Conservation (phyloP, 2,113 vertebrate species). For the Equus przewalskii region DNA sequence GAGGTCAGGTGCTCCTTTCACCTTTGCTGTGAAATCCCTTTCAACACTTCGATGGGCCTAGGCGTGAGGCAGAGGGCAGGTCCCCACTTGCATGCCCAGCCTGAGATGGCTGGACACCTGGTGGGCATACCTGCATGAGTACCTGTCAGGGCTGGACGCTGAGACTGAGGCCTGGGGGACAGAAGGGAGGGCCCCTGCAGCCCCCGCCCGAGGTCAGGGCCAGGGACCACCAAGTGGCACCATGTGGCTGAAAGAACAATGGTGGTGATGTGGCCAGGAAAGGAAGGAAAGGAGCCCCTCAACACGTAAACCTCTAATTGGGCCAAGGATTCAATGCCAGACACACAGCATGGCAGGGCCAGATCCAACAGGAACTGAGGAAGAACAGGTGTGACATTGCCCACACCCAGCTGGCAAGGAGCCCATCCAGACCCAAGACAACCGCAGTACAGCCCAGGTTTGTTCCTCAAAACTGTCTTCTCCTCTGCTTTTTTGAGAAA, state of each 20-base stretch:
- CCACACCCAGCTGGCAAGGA: neutral
- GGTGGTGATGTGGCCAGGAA: neutral
- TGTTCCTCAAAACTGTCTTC: neutral
- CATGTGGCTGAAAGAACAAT: no score
- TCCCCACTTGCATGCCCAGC: neutral
- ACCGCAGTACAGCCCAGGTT: neutral
- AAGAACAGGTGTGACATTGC: neutral
- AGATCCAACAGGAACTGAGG: neutral
- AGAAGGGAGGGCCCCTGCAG: neutral
- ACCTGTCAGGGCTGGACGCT: no score
- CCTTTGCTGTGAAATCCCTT: no score
- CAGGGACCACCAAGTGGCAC: neutral
- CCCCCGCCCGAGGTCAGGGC: neutral
- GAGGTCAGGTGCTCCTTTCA: neutral
- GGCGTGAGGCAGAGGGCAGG: neutral
- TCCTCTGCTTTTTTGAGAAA: no score
- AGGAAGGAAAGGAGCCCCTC: fast-evolving
- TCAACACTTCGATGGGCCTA: neutral
- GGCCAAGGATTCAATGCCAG: neutral
- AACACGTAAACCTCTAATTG: fast-evolving
- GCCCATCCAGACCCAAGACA: no score
- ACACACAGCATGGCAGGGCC: neutral
- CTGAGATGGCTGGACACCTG: neutral
- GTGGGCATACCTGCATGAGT: no score
- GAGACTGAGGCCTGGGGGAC: neutral